Conservation (phyloP, 2,888 invertebrate genomes). For the Drosophila atripex region DNA sequence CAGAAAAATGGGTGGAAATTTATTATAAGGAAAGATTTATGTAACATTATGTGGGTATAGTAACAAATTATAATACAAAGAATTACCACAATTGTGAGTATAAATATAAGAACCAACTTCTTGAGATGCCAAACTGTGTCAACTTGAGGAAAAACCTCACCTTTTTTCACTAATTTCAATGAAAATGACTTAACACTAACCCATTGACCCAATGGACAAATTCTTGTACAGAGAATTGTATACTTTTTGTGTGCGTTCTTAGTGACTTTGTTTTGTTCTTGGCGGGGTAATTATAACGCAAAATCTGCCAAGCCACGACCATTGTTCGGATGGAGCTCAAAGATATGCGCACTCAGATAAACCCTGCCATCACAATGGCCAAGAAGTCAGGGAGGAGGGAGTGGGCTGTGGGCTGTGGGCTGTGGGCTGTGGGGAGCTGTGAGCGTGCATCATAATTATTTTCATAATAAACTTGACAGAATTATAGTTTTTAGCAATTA, state of each 20-base stretch:
- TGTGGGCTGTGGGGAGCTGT: constrained; percentile 1
- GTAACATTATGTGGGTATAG: background rate
- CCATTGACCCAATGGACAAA: constrained; percentile 78
- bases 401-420: background rate
- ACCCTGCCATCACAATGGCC: constrained; percentile 66
- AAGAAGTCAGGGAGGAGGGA: constrained; percentile 3
- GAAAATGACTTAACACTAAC: constrained; percentile 79
- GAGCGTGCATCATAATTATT: constrained; percentile 77
- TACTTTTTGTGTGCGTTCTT: constrained; percentile 24
- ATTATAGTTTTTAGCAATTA: constrained; percentile 80
- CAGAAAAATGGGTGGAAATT: constrained; percentile 8
- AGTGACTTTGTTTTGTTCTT: constrained; percentile 56
- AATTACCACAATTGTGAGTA: too few relatives aligned
- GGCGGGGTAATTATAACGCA: constrained; percentile 73
- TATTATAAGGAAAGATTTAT: background rate
- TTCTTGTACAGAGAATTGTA: constrained; percentile 63
- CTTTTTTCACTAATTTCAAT: constrained; percentile 65
- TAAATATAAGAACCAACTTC: background rate
- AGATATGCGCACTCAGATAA: constrained; percentile 79
- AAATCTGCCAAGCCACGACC: constrained; percentile 72
- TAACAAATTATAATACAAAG: background rate
- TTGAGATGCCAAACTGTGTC: constrained; percentile 34
- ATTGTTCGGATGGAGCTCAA: constrained; percentile 65
- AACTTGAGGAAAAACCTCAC: constrained; percentile 29
- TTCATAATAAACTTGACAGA: constrained; percentile 80